Base-by-base conservation (phyloP, 2,113 vertebrate genomes). In the Corynorhinus townsendii region DNA sequence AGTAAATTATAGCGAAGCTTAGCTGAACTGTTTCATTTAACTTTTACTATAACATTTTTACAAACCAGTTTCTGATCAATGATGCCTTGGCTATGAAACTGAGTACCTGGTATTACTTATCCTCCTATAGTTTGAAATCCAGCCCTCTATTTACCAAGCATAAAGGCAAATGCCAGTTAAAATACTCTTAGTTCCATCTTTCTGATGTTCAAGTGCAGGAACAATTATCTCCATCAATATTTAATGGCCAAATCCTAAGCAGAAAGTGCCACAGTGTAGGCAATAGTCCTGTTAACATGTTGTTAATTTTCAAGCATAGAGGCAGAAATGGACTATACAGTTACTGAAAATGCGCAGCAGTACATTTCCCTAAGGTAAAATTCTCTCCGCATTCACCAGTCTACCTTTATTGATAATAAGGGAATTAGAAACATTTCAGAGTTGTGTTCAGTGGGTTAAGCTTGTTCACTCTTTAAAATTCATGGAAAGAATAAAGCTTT, bases 231-330 rank as follows among this genome's bases (percentile, higher is more conserved):
- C 85, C 94, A 97, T 98, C 95, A 94, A 95, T 98, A 98, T 98
- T 98, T 98, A 98, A 97, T 98, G 95, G 82, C 35, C 94, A 98
- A 95, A 93, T 97, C 97, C 96, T 97, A 97, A 98, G 96, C 89
- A 98, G 97, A 98, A 64, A 96, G 95, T 96, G 95, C 91, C 96
- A 95, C 45, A 28, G 64, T 95, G 81, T 84, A 97, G 95, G 88
- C 96, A 98, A 95, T 95, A 95, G 93, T 96, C 90, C 86, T 96
- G 95, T 97, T 98, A 98, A 98, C 93, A 79, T 98, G 96, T 88
- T 98, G 97, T 95, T 98, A 97, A 97, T 98, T 98, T 98, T 97
- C 97, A 92, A 97, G 91, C 75, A 92, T 72, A 96, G 93, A 97
- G 66, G 72, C 72, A 97, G 97, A 98, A 98, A 98, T 97, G 93